Conservation (phyloP, 2,888 invertebrate species). For the Tipula unca region DNA sequence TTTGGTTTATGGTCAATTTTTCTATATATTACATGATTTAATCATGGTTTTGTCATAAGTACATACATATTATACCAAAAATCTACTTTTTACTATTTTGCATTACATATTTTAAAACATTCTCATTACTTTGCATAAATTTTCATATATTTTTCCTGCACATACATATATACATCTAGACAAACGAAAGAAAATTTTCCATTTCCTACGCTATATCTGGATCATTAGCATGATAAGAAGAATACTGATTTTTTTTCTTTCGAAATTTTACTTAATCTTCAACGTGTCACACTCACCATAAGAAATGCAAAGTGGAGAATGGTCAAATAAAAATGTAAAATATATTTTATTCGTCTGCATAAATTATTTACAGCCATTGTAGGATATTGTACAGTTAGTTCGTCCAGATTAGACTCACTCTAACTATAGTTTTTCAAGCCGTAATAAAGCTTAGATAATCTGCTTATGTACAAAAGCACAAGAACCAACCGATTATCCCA, state of each 20-base stretch:
- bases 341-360: background rate
- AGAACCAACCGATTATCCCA: too few relatives aligned
- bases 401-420: background rate
- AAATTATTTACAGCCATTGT: background rate
- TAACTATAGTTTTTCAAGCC: too few relatives aligned
- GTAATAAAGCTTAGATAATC: too few relatives aligned
- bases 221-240: too few relatives aligned
- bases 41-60: background rate
- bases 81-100: background rate
- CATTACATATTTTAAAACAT: background rate
- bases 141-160: background rate
- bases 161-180: too few relatives aligned
- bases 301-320: background rate
- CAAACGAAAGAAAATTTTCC: background rate
- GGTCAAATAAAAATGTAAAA: background rate
- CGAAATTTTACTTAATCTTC: too few relatives aligned
- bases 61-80: background rate
- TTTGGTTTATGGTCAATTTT: too few relatives aligned
- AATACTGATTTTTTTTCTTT: too few relatives aligned
- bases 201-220: background rate
- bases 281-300: background rate
- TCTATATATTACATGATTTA: too few relatives aligned
- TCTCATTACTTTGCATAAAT: background rate
- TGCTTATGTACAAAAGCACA: too few relatives aligned
- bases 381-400: background rate